Percentiles rank a stretch among this genome's conserved stretches.
These are phyloP conservation scores for Rousettus madagascariensis DNA, from an alignment of 2,797 vertebrate species.

Conservation along the genomic window DNA sequence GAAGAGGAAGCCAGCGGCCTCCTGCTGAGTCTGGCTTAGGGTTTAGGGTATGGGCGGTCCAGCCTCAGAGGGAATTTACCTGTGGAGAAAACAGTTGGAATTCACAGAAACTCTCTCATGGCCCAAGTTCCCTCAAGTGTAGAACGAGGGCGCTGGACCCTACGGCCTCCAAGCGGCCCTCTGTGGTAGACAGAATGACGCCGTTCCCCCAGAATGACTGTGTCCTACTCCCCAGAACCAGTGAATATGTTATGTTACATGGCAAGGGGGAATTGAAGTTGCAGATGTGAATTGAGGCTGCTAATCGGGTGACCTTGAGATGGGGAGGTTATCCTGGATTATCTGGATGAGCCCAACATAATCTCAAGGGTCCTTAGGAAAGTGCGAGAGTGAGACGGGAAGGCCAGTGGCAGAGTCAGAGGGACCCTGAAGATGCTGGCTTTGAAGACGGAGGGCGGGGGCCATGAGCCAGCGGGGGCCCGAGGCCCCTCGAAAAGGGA, in stretches of 20 bases:
- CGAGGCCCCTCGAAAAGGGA: neutral
- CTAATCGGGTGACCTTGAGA: neutral
- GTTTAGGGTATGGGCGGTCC: neutral
- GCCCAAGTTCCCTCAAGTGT: neutral
- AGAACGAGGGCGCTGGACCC: neutral
- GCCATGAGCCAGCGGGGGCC: neutral
- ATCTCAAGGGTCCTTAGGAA: neutral
- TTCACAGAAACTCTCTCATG: conserved; percentile 10
- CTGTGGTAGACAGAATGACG: neutral
- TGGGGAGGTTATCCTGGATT: neutral
- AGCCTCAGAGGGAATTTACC: neutral
- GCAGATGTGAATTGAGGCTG: neutral
- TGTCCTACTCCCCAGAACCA: neutral
- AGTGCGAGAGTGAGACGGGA: neutral
- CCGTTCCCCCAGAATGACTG: neutral
- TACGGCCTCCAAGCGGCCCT: neutral
- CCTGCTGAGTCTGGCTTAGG: neutral
- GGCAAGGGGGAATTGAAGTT: neutral
- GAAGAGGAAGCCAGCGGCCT: neutral
- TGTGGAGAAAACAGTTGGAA: neutral
- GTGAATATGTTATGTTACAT: neutral
- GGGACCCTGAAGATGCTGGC: neutral
- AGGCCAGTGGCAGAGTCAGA: neutral
- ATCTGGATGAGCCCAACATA: neutral
- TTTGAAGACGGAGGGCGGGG: neutral